These are phyloP conservation scores for Samia ricini DNA, from an alignment of 1,140 invertebrate species.

Conservation along the genomic window DNA sequence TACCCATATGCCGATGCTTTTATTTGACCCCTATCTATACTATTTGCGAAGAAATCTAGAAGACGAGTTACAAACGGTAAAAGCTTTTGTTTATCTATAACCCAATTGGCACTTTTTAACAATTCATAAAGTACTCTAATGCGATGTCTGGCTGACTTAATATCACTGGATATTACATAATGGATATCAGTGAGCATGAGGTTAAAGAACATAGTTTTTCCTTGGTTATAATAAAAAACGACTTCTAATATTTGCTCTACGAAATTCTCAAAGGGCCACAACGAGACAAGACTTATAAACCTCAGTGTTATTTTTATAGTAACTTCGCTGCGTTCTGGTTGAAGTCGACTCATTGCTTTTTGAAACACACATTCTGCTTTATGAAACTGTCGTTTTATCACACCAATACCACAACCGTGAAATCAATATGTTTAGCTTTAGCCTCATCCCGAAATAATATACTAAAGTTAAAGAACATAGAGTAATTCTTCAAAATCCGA, in stretches of 20 bases:
- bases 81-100: conserved; percentile 53
- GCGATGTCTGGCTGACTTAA: conserved; percentile 37
- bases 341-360: conserved; percentile 32
- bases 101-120: conserved; percentile 70
- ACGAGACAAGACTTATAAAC: conserved; percentile 32
- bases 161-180: conserved; percentile 29
- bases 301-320: conserved; percentile 37
- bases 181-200: conserved; percentile 47
- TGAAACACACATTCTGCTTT: conserved; percentile 36
- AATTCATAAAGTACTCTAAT: conserved; percentile 73
- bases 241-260: conserved; percentile 43
- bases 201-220: conserved; percentile 35
- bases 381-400: conserved; percentile 29
- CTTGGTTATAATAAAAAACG: conserved; percentile 37
- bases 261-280: conserved; percentile 45
- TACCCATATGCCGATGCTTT: conserved; percentile 51
- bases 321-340: conserved; percentile 36
- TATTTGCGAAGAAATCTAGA: conserved; percentile 68
- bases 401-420: conserved; percentile 27
- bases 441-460: conserved; percentile 45
- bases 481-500: conserved; percentile 32
- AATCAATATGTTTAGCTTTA: conserved; percentile 31
- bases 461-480: conserved; percentile 35
- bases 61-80: conserved; percentile 62
- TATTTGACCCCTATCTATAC: conserved; percentile 45